Conservation (phyloP, 2,113 vertebrate species). For the Parus major region DNA sequence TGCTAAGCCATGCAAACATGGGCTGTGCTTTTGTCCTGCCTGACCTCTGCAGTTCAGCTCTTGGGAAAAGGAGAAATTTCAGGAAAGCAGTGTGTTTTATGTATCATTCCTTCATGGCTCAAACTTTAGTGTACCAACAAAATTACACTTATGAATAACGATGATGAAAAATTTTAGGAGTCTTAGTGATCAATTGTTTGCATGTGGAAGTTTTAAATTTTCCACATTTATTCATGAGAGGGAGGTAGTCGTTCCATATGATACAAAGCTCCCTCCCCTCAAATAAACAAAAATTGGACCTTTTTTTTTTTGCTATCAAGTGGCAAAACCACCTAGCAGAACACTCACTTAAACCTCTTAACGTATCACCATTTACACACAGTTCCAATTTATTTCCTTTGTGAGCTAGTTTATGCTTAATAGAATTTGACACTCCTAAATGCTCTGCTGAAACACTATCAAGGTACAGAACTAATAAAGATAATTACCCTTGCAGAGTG, state of each 20-base stretch:
- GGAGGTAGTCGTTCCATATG: neutral
- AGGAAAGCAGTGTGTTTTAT: neutral
- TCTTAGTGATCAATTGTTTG: neutral
- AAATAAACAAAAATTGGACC: neutral
- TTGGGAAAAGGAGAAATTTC: neutral
- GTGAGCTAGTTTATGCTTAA: constrained; percentile 4
- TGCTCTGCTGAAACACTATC: constrained; percentile 35
- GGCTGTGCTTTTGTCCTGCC: neutral
- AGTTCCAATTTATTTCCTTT: constrained; percentile 36
- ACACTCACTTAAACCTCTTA: neutral
- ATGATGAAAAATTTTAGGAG: neutral
- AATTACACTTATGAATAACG: neutral
- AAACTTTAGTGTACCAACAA: neutral
- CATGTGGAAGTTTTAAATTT: neutral
- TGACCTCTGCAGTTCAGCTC: neutral
- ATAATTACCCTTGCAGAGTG: constrained; percentile 25
- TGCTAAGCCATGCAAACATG: neutral
- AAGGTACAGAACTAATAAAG: constrained; percentile 37
- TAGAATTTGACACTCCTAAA: constrained; percentile 50
- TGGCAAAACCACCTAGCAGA: neutral
- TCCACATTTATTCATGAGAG: neutral
- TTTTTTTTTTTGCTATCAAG: neutral
- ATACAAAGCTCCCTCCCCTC: neutral
- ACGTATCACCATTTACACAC: neutral
- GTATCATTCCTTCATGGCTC: neutral